These are phyloP conservation scores for Amaurobius ferox DNA, from an alignment of 2,888 invertebrate genomes.

Conservation along the genomic window DNA sequence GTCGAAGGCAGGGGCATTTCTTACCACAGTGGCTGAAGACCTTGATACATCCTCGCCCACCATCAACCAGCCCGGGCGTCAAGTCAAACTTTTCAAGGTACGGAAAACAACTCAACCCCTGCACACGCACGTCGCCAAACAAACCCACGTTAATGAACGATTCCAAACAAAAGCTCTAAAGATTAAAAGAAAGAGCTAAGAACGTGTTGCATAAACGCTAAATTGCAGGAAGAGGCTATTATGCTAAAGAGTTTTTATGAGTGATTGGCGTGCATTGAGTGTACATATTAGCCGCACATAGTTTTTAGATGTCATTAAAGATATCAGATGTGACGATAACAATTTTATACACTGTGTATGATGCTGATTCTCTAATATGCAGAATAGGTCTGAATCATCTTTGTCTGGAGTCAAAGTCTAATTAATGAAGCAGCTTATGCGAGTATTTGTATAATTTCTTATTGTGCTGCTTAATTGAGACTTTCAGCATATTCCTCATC, in stretches of 20 bases:
- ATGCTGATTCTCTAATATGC: too few species aligned
- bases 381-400: too few species aligned
- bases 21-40: not conserved
- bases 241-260: slow-evolving; percentile 31
- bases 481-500: too few species aligned
- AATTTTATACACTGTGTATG: not conserved
- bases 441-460: too few species aligned
- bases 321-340: not conserved
- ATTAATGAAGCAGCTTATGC: too few species aligned
- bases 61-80: not conserved
- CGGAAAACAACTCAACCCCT: not conserved
- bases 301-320: not conserved
- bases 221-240: slow-evolving; percentile 54
- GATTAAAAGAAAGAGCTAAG: not conserved
- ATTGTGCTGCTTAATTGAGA: too few species aligned
- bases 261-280: not conserved
- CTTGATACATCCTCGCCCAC: not conserved
- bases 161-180: not conserved
- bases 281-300: not conserved
- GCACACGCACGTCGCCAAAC: slow-evolving; percentile 5
- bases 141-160: slow-evolving; percentile 10
- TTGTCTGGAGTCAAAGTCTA: too few species aligned
- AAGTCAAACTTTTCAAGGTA: slow-evolving; percentile 14
- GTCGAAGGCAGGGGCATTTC: not conserved
- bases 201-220: not conserved